Base-by-base conservation (phyloP, 2,113 vertebrate species). In the Diglossa brunneiventris region DNA sequence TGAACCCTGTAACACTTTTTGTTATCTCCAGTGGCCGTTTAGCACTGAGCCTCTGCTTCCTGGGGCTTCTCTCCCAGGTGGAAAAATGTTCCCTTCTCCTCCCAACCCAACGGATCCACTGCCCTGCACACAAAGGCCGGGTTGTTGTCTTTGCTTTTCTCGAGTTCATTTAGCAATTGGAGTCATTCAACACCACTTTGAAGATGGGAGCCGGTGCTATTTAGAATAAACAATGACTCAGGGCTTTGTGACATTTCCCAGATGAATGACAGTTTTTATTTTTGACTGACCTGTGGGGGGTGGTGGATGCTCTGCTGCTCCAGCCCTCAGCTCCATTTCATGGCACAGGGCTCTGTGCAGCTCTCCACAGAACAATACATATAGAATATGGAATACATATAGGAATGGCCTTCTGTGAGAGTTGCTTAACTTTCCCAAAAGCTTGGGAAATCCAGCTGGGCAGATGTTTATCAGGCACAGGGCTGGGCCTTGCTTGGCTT, bases 341-440 rank as follows among this genome's bases (percentile, higher is more conserved):
- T 19, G 28, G 86, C 61, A 5, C 3, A 24, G 33, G 27, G 56
- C 86, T 83, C 83, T 15, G 47, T 35, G 50, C 67, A 49, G 6
- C 53, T 74, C 46, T 46, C 66, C 41, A 2, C 83, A 78, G 64
- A 74, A 11, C 3, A 20, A 12, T 4, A n/a, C 56, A 9, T 44
- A 35, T 42, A 30, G 76, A 53, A 35, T 68, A 69, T 5, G 39
- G 39, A 39, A 39, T 39, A 39, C 39, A 39, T 76, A 73, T 26
- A 83, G 94, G 64, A 79, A 33, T 13, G 8, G 26, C 62, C 81
- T 90, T 79, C 69, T 63, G 27, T 33, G 55, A 64, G 52, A 56
- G 78, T 94, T 94, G 94, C 96, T 80, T 83, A 69, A 94, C 82
- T 83, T 86, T 83, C 63, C 74, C 63, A 37, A 96, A 90, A 79